Evolutionary conservation across 2,888 invertebrate genomes (phyloP).

Genomic region (Mechanitis mazaeus): DNA sequence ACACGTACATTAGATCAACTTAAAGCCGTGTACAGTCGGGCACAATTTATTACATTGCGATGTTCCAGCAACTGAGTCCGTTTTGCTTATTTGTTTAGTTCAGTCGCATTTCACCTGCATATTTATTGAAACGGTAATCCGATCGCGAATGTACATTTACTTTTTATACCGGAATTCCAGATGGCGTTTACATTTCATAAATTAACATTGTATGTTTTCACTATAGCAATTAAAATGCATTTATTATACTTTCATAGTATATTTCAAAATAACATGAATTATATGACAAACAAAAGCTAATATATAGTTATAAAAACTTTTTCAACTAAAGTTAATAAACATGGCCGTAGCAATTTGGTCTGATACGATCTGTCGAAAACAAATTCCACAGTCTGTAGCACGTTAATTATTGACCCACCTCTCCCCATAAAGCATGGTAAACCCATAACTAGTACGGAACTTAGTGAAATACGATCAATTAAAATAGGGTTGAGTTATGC

Average conservation of each 20-base stretch:
- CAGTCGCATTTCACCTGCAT: constrained; percentile 12
- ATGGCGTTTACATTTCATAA: background rate
- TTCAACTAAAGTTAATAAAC: constrained; percentile 7
- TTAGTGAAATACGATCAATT: constrained; percentile 52
- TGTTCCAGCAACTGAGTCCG: constrained; percentile 11
- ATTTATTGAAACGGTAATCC: constrained; percentile 16
- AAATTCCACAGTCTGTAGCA: constrained; percentile 22
- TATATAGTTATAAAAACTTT: too few species aligned
- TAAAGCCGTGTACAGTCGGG: constrained; percentile 15
- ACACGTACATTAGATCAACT: constrained; percentile 29
- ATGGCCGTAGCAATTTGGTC: constrained; percentile 14
- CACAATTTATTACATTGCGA: constrained; percentile 22
- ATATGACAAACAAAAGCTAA: too few species aligned
- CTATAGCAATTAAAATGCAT: background rate
- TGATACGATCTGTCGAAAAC: constrained; percentile 26
- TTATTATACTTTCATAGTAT: background rate
- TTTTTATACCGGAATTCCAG: background rate
- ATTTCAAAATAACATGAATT: too few species aligned
- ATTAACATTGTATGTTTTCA: background rate
- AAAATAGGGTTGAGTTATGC: constrained; percentile 32
- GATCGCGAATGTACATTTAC: constrained; percentile 4
- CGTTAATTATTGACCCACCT: constrained; percentile 35
- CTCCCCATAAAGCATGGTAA: constrained; percentile 38
- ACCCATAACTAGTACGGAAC: constrained; percentile 40
- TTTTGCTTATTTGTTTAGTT: constrained; percentile 16